Conservation (phyloP, 2,113 vertebrate genomes). For the Apeltes quadracus region DNA sequence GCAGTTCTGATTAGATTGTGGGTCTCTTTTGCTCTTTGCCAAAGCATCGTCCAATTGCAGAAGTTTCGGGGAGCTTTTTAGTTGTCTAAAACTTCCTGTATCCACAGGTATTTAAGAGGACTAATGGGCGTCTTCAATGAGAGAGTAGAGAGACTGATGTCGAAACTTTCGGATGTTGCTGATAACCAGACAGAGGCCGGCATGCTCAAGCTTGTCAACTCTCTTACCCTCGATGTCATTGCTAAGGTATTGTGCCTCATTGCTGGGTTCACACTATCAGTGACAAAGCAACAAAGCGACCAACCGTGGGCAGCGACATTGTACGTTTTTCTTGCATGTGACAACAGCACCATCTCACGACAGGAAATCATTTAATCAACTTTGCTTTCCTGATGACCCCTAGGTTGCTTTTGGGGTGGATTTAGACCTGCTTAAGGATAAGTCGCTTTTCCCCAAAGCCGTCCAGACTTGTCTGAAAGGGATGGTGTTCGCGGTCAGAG, state of each 20-base stretch:
- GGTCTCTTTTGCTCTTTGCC: not conserved
- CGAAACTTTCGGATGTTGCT: conserved; percentile 57
- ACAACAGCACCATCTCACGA: not conserved
- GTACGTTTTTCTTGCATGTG: not conserved
- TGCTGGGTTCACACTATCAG: not conserved
- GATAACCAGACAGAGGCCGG: conserved; percentile 50
- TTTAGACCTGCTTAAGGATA: conserved; percentile 77
- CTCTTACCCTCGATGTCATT: conserved; percentile 77
- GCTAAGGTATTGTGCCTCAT: conserved; percentile 57
- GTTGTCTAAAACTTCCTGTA: not conserved
- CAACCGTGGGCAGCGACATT: not conserved
- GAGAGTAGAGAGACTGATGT: conserved; percentile 74
- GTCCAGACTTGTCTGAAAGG: conserved; percentile 83
- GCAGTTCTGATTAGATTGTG: not conserved
- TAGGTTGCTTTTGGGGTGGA: conserved; percentile 91
- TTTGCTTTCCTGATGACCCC: not conserved
- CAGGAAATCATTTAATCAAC: not conserved
- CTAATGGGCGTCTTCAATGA: conserved; percentile 76
- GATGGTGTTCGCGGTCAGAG: conserved; percentile 65
- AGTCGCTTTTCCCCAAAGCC: conserved; percentile 80
- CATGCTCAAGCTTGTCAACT: conserved; percentile 73
- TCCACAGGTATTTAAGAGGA: conserved; percentile 74
- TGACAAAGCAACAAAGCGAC: not conserved
- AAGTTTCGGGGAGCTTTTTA: not conserved
- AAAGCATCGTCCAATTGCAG: not conserved